Base-by-base conservation (phyloP, 2,797 vertebrate species). In the Pantherophis vulpinus region DNA sequence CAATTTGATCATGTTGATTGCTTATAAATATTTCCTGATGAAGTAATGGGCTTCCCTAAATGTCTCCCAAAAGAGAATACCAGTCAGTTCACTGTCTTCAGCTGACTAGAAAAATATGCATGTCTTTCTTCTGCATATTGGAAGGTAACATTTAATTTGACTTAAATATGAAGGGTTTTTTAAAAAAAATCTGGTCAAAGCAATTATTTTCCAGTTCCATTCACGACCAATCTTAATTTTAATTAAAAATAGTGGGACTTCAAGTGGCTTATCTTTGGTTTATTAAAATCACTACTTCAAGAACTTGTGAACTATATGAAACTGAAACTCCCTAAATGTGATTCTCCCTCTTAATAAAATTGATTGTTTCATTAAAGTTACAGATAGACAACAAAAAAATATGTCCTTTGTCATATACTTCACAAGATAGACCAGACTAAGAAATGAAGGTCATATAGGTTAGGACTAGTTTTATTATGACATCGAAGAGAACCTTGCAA, bases 51-150 rank as follows among this genome's bases (percentile, higher is more conserved):
- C 11, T 56, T 92, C n/a, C 54, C 10, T 74, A 42, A 54, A 88
- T 59, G 55, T 79, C 14, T 88, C 61, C 59, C 55, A 89, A 61
- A 86, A 92, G 29, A 74, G 70, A 94, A 37, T 0, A 83, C n/a
- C 59, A 86, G 27, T 55, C 59, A 1, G 27, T 74, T 60, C 4
- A 37, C 79, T 87, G 55, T 58, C 10, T 74, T 74, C 58, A 16
- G 87, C 60, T 14, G 94, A 61, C 88, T 88, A 83, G 87, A 66
- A 25, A 91, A 74, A 93, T 89, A 74, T 3, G 27, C 29, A 86
- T 91, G n/a, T 56, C 10, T n/a, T 90, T 13, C 37, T 51, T 9
- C 83, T 88, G 59, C 37, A 55, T 3, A 6, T 61, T 58, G 47
- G 56, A 25, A 51, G 37, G 13, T 7, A 86, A 13, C n/a, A 86